These are phyloP conservation scores for Thomomys bottae DNA, from an alignment of 2,113 vertebrate species.

Conservation along the genomic window DNA sequence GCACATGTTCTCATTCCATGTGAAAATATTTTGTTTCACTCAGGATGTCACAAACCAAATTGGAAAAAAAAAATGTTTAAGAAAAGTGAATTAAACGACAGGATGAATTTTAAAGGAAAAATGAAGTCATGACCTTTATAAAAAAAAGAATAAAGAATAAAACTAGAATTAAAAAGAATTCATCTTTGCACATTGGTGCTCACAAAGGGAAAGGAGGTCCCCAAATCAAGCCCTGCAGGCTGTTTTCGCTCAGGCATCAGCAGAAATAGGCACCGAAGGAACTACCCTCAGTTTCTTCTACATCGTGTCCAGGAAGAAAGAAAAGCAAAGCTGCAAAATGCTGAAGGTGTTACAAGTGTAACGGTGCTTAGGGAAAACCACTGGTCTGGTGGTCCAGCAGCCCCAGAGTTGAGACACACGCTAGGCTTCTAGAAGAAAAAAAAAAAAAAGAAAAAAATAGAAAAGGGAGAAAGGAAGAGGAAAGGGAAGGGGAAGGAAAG, in stretches of 20 bases:
- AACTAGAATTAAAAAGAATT: slow-evolving; percentile 55
- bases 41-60: slow-evolving; percentile 20
- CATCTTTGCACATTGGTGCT: slow-evolving; percentile 75
- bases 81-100: slow-evolving; percentile 66
- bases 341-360: slow-evolving; percentile 84
- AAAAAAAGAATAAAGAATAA: background rate
- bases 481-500: slow-evolving; percentile 77
- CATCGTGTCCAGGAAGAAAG: slow-evolving; percentile 80
- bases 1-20: slow-evolving; percentile 29
- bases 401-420: slow-evolving; percentile 86
- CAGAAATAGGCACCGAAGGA: slow-evolving; percentile 73
- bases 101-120: slow-evolving; percentile 38
- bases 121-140: slow-evolving; percentile 52
- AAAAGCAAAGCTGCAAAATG: slow-evolving; percentile 87
- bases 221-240: slow-evolving; percentile 85
- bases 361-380: slow-evolving; percentile 87
- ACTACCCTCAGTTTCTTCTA: slow-evolving; percentile 86
- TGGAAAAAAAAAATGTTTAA: slow-evolving; percentile 57
- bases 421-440: slow-evolving; percentile 90
- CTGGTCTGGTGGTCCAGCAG: slow-evolving; percentile 84
- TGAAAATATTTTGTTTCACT: slow-evolving; percentile 9
- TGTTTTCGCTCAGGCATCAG: slow-evolving; percentile 80
- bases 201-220: slow-evolving; percentile 83
- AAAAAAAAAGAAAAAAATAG: slow-evolving; percentile 86
- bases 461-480: slow-evolving; percentile 76